phyloP scores from a whole-genome alignment of 1,140 invertebrate genomes.

The Heliconius hewitsoni region DNA sequence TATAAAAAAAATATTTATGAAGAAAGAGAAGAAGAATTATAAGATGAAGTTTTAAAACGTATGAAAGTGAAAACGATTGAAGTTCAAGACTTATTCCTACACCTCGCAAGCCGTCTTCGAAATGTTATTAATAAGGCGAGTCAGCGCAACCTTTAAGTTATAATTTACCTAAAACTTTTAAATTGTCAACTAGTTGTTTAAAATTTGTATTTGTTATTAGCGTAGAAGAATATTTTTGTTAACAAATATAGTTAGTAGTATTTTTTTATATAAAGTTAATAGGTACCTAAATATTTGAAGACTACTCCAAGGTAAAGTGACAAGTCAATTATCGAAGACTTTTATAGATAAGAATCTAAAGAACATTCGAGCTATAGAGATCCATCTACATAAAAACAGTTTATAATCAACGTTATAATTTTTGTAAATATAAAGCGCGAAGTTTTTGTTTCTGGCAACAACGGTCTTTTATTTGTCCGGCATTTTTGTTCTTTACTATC shows the following conservation, averaged over 20 bases:
- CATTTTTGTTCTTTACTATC: neutral
- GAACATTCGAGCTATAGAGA: slow-evolving; percentile 65
- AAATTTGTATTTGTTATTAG: slow-evolving; percentile 67
- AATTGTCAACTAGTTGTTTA: slow-evolving; percentile 65
- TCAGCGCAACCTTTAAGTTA: slow-evolving; percentile 57
- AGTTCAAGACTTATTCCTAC: slow-evolving; percentile 22
- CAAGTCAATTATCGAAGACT: slow-evolving; percentile 50
- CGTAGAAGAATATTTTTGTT: slow-evolving; percentile 79
- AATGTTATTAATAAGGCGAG: slow-evolving; percentile 57
- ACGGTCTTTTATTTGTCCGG: neutral
- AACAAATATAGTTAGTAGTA: slow-evolving; percentile 62
- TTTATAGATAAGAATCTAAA: slow-evolving; percentile 57
- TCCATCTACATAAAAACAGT: slow-evolving; percentile 62
- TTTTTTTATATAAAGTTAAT: slow-evolving; percentile 45
- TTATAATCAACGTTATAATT: slow-evolving; percentile 21
- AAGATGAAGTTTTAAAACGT: neutral
- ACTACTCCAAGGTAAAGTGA: slow-evolving; percentile 62
- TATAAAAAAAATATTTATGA: neutral
- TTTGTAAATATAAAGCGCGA: slow-evolving; percentile 25
- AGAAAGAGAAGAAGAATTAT: neutral
- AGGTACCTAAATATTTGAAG: slow-evolving; percentile 53
- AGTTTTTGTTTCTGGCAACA: neutral
- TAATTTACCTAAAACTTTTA: slow-evolving; percentile 71
- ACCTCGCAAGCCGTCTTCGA: slow-evolving; percentile 53
- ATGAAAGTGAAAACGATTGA: slow-evolving; percentile 23